Base-by-base conservation (phyloP, 92 coral and sea anemone genomes). In the Palythoa grandiflora region DNA sequence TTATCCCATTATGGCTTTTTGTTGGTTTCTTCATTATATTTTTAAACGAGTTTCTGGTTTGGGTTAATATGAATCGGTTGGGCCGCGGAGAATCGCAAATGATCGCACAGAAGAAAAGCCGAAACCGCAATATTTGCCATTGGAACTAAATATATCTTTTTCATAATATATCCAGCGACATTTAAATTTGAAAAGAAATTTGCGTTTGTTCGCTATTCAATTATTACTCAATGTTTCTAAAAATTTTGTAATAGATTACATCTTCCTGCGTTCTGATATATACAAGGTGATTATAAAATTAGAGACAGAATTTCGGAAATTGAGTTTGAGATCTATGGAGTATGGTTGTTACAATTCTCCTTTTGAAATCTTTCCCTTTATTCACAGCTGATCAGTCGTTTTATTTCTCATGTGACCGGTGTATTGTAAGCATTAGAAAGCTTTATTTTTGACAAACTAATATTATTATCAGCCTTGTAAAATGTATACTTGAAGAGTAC, bases 21-120 rank as follows among this genome's bases (percentile, higher is more conserved):
- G 71, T 81, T 81, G 84, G 84, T 79, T 79, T 79, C 73, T 38
- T 14, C 50, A 44, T 60, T 63, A 17, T 70, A 10, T 70, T 70
- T 70, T 1, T 2, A 35, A 81, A 65, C 54, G 86, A 81, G 60
- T 81, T 65, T 63, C 20, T 66, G 75, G 86, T 81, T 79, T 38
- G 16, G 13, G 21, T 28, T 40, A 17, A 5, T 9, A 79, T 10
- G 6, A 13, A n/a, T 47, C 55, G 36, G 65, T 54, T 65, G 28
- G 61, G 60, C 39, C 40, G 85, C 37, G 73, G 59, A 63, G 6
- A 65, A 51, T 20, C 80, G 65, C 60, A 80, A 17, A 19, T 81
- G 75, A 81, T 44, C 59, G 75, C 66, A 63, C 47, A 15, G 60
- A 6, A 52, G 66, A 36, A 9, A 77, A 48, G 15, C 47, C 36